Evolutionary conservation across 2,113 vertebrate species (phyloP).

Genomic region (Lamprotornis superbus): DNA sequence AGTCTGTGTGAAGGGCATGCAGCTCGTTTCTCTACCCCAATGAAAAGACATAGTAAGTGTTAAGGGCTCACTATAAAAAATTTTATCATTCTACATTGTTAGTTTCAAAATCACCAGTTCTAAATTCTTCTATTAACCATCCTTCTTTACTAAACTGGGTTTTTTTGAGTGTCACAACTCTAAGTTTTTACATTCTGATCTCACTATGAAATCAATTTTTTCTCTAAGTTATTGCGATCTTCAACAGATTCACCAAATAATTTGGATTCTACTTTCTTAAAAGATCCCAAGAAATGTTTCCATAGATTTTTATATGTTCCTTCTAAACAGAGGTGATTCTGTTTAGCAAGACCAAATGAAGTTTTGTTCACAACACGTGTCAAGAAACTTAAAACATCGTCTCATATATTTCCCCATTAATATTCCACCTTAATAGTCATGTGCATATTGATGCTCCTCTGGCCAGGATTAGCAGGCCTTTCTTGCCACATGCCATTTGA

Average conservation of each 20-base stretch:
- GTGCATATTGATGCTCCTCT: neutral
- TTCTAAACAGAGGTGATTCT: neutral
- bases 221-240: neutral
- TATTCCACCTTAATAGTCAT: neutral
- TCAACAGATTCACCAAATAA: neutral
- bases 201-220: neutral
- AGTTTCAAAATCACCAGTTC: neutral
- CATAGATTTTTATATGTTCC: neutral
- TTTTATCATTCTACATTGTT: neutral
- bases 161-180: neutral
- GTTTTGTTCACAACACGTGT: neutral
- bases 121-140: neutral
- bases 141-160: neutral
- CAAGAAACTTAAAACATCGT: neutral
- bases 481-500: neutral
- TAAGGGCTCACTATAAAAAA: neutral
- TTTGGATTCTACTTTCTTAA: neutral
- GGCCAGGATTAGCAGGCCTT: neutral
- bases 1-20: neutral
- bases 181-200: neutral
- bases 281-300: neutral
- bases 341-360: neutral
- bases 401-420: neutral
- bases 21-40: neutral
- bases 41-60: neutral